Conservation (phyloP, 2,797 vertebrate species). For the Sebastes wilsoni region DNA sequence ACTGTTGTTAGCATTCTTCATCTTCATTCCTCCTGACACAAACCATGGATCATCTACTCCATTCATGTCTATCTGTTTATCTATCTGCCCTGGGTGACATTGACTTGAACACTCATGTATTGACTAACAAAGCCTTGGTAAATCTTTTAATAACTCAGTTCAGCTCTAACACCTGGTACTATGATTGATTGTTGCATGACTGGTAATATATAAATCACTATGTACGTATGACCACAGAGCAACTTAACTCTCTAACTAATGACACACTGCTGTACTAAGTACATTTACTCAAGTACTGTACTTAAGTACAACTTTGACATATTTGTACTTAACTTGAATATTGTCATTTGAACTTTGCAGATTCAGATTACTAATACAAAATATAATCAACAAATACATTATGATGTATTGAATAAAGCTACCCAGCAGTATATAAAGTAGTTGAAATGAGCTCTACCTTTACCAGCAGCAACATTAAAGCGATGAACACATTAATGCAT, state of each 20-base stretch:
- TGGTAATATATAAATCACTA: neutral
- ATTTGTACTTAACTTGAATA: too few species aligned
- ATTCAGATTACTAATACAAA: too few species aligned
- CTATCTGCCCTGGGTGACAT: neutral
- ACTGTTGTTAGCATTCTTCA: constrained; percentile 59
- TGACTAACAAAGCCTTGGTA: neutral
- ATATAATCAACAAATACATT: too few species aligned
- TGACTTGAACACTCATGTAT: neutral
- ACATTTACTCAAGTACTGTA: too few species aligned
- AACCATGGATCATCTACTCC: constrained; percentile 32
- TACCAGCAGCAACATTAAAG: too few species aligned
- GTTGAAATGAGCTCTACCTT: too few species aligned
- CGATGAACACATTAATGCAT: too few species aligned
- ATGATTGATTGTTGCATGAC: neutral
- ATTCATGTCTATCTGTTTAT: constrained; percentile 3
- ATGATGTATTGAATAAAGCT: too few species aligned
- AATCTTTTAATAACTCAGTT: neutral
- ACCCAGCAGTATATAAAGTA: too few species aligned
- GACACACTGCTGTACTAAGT: neutral
- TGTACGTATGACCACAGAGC: neutral
- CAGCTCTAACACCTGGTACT: neutral
- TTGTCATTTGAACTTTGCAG: too few species aligned
- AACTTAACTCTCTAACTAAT: neutral
- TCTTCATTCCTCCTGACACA: constrained; percentile 42
- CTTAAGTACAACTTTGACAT: too few species aligned